A percentile compares a stretch with the other conserved stretches of the same genome.
These are phyloP conservation scores for Leptinotarsa defecta DNA, from an alignment of 1,140 invertebrate genomes.

Conservation along the genomic window DNA sequence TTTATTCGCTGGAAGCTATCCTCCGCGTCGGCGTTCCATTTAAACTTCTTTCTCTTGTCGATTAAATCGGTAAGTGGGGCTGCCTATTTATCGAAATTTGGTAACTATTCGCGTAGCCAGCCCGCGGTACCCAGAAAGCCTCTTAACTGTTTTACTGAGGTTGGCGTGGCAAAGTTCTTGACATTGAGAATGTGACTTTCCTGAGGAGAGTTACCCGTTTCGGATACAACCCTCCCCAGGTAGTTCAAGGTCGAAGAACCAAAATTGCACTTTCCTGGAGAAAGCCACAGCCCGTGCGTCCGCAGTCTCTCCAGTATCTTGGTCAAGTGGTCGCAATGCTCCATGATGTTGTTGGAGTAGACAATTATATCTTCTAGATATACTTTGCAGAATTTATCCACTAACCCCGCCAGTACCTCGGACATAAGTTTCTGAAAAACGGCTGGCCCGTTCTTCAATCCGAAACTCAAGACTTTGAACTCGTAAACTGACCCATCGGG, in stretches of 20 bases:
- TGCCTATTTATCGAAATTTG: background rate
- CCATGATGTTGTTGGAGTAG: background rate
- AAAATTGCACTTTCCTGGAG: slow-evolving; percentile 20
- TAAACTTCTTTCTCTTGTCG: background rate
- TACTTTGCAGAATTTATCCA: slow-evolving; percentile 28
- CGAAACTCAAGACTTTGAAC: slow-evolving; percentile 46
- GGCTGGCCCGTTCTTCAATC: slow-evolving; percentile 37
- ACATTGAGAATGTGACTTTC: background rate
- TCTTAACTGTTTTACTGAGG: slow-evolving; percentile 33
- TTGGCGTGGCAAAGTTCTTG: background rate
- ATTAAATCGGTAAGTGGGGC: background rate
- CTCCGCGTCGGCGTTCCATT: slow-evolving; percentile 15
- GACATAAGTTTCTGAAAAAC: slow-evolving; percentile 41
- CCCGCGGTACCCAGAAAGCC: slow-evolving; percentile 33
- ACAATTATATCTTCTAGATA: slow-evolving; percentile 33
- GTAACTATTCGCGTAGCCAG: slow-evolving; percentile 11
- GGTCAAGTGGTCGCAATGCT: slow-evolving; percentile 15
- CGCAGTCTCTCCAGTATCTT: slow-evolving; percentile 21
- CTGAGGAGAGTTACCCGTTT: background rate
- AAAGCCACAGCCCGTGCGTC: slow-evolving; percentile 6
- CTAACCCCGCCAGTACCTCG: slow-evolving; percentile 30
- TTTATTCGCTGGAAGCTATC: slow-evolving; percentile 35
- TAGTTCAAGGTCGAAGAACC: slow-evolving; percentile 11
- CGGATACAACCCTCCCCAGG: slow-evolving; percentile 9
- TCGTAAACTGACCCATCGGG: slow-evolving; percentile 35